A percentile compares a stretch with the other conserved stretches of the same genome.
Evolutionary conservation across 1,140 invertebrate species (phyloP).

Genomic region (Helicorthomorpha holstii): DNA sequence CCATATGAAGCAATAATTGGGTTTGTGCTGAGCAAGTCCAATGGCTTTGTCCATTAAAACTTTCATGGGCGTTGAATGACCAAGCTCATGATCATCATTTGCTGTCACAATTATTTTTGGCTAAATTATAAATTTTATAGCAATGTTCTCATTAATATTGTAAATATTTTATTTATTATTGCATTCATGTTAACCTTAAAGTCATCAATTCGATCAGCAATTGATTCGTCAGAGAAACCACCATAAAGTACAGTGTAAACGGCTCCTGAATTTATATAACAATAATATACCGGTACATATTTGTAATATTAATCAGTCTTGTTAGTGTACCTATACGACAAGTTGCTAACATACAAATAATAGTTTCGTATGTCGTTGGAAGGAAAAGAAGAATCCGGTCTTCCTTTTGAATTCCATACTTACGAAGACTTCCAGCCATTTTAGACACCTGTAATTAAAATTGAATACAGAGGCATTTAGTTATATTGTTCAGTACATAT

Average conservation of each 20-base stretch:
- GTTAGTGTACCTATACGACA: slow-evolving; percentile 60
- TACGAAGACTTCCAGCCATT: slow-evolving; percentile 54
- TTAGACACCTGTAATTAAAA: slow-evolving; percentile 39
- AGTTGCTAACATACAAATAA: slow-evolving; percentile 67
- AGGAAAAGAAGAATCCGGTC: slow-evolving; percentile 74
- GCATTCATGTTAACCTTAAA: slow-evolving; percentile 38
- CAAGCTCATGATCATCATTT: background rate
- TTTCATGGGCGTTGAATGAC: background rate
- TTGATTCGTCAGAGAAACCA: slow-evolving; percentile 70
- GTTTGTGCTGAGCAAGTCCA: background rate
- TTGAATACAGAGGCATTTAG: background rate
- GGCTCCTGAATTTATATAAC: no score
- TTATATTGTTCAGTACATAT: background rate
- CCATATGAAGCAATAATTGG: background rate
- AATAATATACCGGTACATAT: no score
- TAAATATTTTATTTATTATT: no score
- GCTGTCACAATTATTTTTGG: background rate
- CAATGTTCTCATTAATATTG: no score
- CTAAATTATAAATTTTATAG: no score
- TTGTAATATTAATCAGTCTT: no score
- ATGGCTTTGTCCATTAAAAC: background rate
- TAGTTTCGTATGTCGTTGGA: slow-evolving; percentile 72
- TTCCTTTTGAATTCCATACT: slow-evolving; percentile 53
- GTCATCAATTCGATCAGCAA: slow-evolving; percentile 68
- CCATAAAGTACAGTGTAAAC: slow-evolving; percentile 76